Base-by-base conservation (phyloP, 1,140 invertebrate species). In the Anoplolepis gracilipes region DNA sequence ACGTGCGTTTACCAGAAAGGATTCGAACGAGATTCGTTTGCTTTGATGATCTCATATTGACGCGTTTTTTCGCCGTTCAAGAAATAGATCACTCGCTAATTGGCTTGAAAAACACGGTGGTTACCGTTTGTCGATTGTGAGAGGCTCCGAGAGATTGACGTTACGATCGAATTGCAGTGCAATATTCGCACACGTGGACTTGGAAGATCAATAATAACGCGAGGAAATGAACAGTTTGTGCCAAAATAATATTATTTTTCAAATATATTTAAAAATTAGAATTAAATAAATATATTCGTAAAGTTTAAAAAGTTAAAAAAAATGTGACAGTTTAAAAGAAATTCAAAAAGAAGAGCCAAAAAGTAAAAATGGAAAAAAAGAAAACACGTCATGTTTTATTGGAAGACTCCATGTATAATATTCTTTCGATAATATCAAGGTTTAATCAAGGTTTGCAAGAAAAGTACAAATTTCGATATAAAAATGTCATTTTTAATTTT, bases 71-170 rank as follows among this genome's bases (percentile, higher is more conserved):
- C 65, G 6, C 39, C 2, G 16, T 13, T 11, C 25, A 11, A 42
- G 87, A 89, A 88, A 86, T 89, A 88, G 87, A 90, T 90, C 88
- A 88, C 46, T 55, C 73, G 78, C 75, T 88, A 88, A 90, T 90
- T 88, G 88, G 85, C 79, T 72, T 55, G 39, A 76, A 82, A 73
- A 42, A 67, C 67, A 11, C 36, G 8, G 11, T 39, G 22, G 28
- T 7, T 39, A 33, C 70, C 70, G 55, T 61, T 61, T 28, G 49
- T 82, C 82, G 82, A 62, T 64, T 57, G 84, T 75, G 72, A 88
- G 64, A 81, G 69, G 82, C 36, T 46, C 30, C 69, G 53, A 36
- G 70, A 73, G 53, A 76, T 46, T 42, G 85, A 67, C 85, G 46
- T 46, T 81, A 85, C 57, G 64, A 89, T 86, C 72, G 86, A 85